phyloP scores from a whole-genome alignment of 2,113 vertebrate species.

The Suncus etruscus region DNA sequence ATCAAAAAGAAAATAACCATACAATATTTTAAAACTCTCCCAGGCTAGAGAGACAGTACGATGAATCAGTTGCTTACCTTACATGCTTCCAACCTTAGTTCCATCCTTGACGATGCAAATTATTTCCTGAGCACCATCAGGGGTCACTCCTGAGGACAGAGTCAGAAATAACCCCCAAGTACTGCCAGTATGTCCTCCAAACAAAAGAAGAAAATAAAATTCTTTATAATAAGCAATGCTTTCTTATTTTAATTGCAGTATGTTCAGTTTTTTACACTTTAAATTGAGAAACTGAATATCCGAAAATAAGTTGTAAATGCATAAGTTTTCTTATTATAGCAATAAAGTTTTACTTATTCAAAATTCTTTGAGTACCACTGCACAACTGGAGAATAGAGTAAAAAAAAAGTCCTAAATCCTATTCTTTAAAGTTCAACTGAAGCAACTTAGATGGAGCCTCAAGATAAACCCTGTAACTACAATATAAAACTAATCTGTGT shows the following conservation, averaged over 20 bases:
- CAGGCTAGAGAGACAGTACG: background rate
- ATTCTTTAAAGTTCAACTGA: background rate
- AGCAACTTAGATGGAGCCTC: background rate
- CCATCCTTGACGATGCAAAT: too few relatives aligned
- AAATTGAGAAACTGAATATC: background rate
- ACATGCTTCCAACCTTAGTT: too few relatives aligned
- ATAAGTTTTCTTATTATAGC: conserved; percentile 1
- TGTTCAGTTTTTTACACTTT: conserved; percentile 6
- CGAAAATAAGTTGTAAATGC: conserved; percentile 37
- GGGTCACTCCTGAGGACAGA: too few relatives aligned
- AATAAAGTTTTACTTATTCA: conserved; percentile 43
- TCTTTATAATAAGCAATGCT: background rate
- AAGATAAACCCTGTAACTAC: background rate
- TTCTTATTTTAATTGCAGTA: background rate
- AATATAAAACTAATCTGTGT: background rate
- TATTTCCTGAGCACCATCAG: too few relatives aligned
- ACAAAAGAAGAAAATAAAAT: too few relatives aligned
- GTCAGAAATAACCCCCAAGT: too few relatives aligned
- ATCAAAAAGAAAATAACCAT: background rate
- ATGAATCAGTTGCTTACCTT: background rate
- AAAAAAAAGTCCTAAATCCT: background rate
- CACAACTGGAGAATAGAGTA: background rate
- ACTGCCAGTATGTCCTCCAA: too few relatives aligned
- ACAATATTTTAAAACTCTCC: background rate
- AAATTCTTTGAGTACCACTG: background rate